Conservation (phyloP, 2,113 vertebrate species). For the Pseudorasbora parva region DNA sequence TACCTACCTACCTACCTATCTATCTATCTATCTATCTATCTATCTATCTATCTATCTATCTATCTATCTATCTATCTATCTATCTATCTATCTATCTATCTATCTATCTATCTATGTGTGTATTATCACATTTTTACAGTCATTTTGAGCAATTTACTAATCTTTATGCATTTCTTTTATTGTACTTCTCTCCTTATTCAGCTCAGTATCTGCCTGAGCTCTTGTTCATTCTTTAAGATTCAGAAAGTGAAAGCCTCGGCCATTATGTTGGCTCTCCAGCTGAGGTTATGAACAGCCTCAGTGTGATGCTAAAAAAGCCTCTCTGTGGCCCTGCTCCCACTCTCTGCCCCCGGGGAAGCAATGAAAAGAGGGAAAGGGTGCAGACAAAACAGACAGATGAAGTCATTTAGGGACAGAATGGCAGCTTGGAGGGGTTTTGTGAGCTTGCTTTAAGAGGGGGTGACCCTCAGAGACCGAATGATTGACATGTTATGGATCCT, state of each 20-base stretch:
- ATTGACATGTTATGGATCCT: slow-evolving; percentile 13
- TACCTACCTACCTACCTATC: too few species aligned
- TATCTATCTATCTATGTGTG: too few species aligned
- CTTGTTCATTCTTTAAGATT: slow-evolving; percentile 10
- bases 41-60: too few species aligned
- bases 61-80: too few species aligned
- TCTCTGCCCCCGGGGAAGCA: slow-evolving; percentile 2
- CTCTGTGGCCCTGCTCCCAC: slow-evolving; percentile 2
- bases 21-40: too few species aligned
- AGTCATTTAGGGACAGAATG: slow-evolving; percentile 23
- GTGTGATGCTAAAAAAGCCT: slow-evolving; percentile 29
- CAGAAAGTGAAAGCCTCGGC: slow-evolving; percentile 14
- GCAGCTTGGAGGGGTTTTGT: not conserved
- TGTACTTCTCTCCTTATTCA: not conserved
- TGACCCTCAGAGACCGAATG: slow-evolving; percentile 14
- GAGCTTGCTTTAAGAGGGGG: slow-evolving; percentile 22
- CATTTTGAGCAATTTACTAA: not conserved
- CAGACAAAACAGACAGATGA: slow-evolving; percentile 1
- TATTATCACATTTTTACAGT: too few species aligned
- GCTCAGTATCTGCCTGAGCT: not conserved
- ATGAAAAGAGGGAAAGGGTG: not conserved
- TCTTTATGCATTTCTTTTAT: slow-evolving; percentile 4
- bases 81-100: too few species aligned
- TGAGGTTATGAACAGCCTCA: slow-evolving; percentile 23
- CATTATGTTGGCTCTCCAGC: slow-evolving; percentile 18